These are phyloP conservation scores for Oriolus oriolus DNA, from an alignment of 2,113 vertebrate genomes.

Conservation along the genomic window DNA sequence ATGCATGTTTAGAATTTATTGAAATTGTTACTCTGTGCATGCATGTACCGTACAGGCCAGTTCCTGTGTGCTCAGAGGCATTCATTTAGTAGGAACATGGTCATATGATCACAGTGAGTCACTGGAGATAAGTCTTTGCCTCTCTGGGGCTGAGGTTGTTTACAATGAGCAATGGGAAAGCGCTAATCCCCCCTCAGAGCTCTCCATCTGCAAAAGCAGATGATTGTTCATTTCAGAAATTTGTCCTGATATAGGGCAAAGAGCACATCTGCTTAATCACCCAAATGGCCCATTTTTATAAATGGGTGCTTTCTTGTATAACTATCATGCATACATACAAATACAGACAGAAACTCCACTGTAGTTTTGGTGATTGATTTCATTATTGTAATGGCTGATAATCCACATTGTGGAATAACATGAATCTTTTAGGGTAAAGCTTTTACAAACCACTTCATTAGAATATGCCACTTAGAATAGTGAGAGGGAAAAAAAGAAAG, in stretches of 20 bases:
- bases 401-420: slow-evolving; percentile 25
- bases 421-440: not conserved
- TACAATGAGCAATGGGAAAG: not conserved
- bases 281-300: slow-evolving; percentile 50
- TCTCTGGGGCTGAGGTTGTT: slow-evolving; percentile 19
- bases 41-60: not conserved
- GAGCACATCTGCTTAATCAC: slow-evolving; percentile 49
- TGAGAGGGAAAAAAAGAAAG: not conserved
- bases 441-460: not conserved
- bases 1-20: not conserved
- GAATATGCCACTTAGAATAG: not conserved
- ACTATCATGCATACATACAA: not conserved
- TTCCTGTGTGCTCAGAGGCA: not conserved
- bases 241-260: slow-evolving; percentile 26
- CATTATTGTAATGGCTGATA: slow-evolving; percentile 62
- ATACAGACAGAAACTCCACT: not conserved
- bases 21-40: not conserved
- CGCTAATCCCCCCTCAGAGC: slow-evolving; percentile 35
- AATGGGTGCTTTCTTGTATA: slow-evolving; percentile 36
- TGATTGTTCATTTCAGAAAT: slow-evolving; percentile 48
- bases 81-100: not conserved
- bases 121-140: not conserved
- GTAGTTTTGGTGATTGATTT: slow-evolving; percentile 42
- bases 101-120: not conserved
- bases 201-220: slow-evolving; percentile 16